Evolutionary conservation across 1,140 invertebrate species (phyloP), one percentile per base, ranked within the genome.

Genomic region (Caligus rogercresseyi): DNA sequence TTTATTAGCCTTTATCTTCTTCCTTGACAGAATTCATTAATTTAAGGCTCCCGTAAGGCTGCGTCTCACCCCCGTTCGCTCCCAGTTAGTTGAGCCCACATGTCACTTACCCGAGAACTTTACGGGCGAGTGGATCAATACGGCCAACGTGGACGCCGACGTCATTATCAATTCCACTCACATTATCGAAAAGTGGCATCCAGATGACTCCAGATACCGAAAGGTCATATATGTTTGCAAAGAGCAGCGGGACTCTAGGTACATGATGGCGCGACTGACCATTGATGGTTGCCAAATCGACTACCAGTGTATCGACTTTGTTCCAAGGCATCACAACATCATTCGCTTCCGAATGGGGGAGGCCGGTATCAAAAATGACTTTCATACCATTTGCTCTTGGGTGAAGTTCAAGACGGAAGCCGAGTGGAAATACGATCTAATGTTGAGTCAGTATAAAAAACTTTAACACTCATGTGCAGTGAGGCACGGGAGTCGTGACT

Each of bases 201-300:
- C 92, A 0, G 92, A 97, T 73, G 83, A 84, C 67, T 85, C 86
- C 0, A n/a, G 61, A 11, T 58, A 19, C 15, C 79, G 90, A 65
- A 80, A 83, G 68, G 92, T 89, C 1, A 88, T 91, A 71, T 97
- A 94, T 72, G 84, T 93, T n/a, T 97, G 93, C 72, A 82, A 86
- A 62, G 87, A 96, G 76, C 80, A 86, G 72, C 76, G 89, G 71
- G 86, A 87, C 68, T 83, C 82, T 23, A 78, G 91, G 66, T 83
- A 89, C 43, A 90, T 98, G 82, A 93, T 97, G 88, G 89, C 92
- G 7, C 78, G 90, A 65, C 79, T 96, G 4, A 93, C 90, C 3
- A 89, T 96, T 0, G 92, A 96, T 76, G 92, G 90, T 76, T 98
- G 87, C 75, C 92, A 97, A 76, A 92, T 94, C 70, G 93, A 97